Conservation (phyloP, 2,797 vertebrate species). For the Phoebastria nigripes region DNA sequence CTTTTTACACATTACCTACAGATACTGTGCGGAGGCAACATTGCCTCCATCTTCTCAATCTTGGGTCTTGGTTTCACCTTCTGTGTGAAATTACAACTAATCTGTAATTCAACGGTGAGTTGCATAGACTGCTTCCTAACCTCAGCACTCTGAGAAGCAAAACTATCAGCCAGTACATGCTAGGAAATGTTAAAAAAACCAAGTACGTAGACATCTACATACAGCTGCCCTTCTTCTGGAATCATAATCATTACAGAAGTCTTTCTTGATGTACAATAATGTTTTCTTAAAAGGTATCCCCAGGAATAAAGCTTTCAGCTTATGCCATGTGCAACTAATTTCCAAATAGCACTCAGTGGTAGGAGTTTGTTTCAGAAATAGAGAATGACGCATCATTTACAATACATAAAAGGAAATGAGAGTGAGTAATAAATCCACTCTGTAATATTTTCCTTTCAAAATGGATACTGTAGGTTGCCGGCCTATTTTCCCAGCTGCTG, state of each 20-base stretch:
- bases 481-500: conserved; percentile 41
- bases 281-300: neutral
- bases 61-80: neutral
- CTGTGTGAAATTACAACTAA: neutral
- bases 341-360: neutral
- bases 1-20: neutral
- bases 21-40: neutral
- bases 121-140: neutral
- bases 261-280: neutral
- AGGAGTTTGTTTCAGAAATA: conserved; percentile 50
- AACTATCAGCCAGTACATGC: neutral
- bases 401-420: conserved; percentile 15
- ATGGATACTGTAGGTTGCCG: conserved; percentile 15
- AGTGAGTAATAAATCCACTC: conserved; percentile 47
- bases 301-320: conserved; percentile 7
- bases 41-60: neutral
- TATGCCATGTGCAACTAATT: neutral
- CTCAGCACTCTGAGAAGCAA: neutral
- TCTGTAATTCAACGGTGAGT: neutral
- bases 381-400: conserved; percentile 42
- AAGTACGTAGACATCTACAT: neutral
- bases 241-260: neutral
- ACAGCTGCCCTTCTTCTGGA: neutral
- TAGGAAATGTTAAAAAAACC: neutral
- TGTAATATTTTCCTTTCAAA: conserved; percentile 48